Evolutionary conservation across 2,113 vertebrate genomes (phyloP).

Genomic region (Tupaia tana): DNA sequence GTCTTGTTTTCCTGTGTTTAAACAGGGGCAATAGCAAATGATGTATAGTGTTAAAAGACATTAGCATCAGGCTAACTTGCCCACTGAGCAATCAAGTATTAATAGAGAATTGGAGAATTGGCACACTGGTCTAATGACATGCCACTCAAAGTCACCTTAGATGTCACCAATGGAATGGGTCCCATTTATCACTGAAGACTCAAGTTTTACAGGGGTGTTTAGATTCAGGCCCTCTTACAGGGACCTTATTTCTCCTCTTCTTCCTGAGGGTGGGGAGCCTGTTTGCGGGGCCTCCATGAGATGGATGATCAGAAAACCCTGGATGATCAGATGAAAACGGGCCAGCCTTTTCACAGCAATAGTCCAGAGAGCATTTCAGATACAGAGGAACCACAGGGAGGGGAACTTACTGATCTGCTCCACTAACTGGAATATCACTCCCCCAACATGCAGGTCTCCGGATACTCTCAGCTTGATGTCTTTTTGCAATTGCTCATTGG

Average conservation of each 20-base stretch:
- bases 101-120: not conserved
- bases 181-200: not conserved
- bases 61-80: not conserved
- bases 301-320: not conserved
- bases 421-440: slow-evolving; percentile 97
- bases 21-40: not conserved
- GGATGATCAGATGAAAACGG: not conserved
- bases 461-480: slow-evolving; percentile 88
- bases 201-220: not conserved
- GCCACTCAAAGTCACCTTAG: not conserved
- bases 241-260: not conserved
- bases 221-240: not conserved
- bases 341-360: not conserved
- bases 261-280: not conserved
- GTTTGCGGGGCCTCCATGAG: not conserved
- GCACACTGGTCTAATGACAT: not conserved
- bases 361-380: not conserved
- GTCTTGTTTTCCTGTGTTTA: not conserved
- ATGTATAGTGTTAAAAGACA: not conserved
- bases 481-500: slow-evolving; percentile 83
- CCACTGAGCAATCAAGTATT: not conserved
- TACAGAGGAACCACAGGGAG: not conserved
- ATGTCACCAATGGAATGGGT: not conserved
- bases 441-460: slow-evolving; percentile 95
- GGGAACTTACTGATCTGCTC: slow-evolving; percentile 94